Evolutionary conservation across 2,797 vertebrate species (phyloP).

Genomic region (Pseudomugil gertrudae): DNA sequence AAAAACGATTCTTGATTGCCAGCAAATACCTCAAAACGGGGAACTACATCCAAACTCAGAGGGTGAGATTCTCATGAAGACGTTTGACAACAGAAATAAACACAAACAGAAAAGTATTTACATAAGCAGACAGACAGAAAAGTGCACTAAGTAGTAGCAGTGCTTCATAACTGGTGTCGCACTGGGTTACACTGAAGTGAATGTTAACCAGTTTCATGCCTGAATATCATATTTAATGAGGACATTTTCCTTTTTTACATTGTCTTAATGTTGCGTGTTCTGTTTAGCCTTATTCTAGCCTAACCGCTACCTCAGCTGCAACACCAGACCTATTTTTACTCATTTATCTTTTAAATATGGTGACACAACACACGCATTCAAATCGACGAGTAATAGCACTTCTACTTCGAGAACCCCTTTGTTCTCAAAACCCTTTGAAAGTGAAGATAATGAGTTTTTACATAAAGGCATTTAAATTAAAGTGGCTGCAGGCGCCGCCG

Average conservation of each 20-base stretch:
- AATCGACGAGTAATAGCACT: constrained; percentile 80
- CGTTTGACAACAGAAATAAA: constrained; percentile 68
- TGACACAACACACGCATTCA: constrained; percentile 63
- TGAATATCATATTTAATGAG: constrained; percentile 74
- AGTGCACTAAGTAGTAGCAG: constrained; percentile 83
- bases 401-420: constrained; percentile 69
- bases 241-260: constrained; percentile 63
- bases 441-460: constrained; percentile 60
- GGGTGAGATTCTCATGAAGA: constrained; percentile 76
- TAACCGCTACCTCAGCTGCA: constrained; percentile 67
- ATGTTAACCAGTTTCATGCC: constrained; percentile 79
- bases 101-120: constrained; percentile 85
- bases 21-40: constrained; percentile 83
- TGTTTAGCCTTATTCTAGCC: constrained; percentile 64
- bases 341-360: constrained; percentile 33
- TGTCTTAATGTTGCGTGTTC: constrained; percentile 66
- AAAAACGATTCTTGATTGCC: constrained; percentile 89
- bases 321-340: constrained; percentile 43
- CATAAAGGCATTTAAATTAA: constrained; percentile 73
- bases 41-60: constrained; percentile 83
- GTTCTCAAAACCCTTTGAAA: constrained; percentile 65
- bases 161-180: constrained; percentile 73
- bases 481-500: constrained; percentile 60
- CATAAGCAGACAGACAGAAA: constrained; percentile 80
- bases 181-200: constrained; percentile 77